Percentiles rank a stretch among this genome's conserved stretches.
These are phyloP conservation scores for Anser brachyrhynchus DNA, from an alignment of 2,113 vertebrate genomes.

Conservation along the genomic window DNA sequence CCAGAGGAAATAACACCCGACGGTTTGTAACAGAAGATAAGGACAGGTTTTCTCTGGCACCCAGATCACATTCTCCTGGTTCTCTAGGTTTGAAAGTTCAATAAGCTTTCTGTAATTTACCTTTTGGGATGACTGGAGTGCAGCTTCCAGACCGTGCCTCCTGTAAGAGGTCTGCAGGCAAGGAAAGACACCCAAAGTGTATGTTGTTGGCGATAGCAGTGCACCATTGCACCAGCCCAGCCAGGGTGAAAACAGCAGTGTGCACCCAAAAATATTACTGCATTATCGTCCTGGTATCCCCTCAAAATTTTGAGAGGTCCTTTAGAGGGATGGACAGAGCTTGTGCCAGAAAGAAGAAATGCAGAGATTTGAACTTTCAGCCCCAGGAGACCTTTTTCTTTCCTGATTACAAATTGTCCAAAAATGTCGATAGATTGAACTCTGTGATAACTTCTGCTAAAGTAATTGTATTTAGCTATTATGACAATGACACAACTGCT, in stretches of 20 bases:
- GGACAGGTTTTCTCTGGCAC: not conserved
- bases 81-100: not conserved
- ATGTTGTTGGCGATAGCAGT: accelerated
- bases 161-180: not conserved
- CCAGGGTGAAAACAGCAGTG: not conserved
- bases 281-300: not conserved
- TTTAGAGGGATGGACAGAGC: not conserved
- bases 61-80: not conserved
- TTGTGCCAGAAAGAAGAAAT: not conserved
- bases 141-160: not conserved
- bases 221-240: not conserved
- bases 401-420: not conserved
- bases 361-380: not conserved
- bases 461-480: accelerated
- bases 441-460: not conserved
- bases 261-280: not conserved
- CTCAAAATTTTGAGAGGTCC: not conserved
- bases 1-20: accelerated
- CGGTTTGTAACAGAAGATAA: not conserved
- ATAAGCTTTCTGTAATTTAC: not conserved
- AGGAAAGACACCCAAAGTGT: not conserved
- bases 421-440: not conserved
- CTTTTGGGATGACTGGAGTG: not conserved
- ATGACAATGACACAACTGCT: not conserved
- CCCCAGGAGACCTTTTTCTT: not conserved